A percentile compares a stretch with the other conserved stretches of the same genome.
Evolutionary conservation across 2,113 vertebrate species (phyloP).

Genomic region (Larimichthys polyactis): DNA sequence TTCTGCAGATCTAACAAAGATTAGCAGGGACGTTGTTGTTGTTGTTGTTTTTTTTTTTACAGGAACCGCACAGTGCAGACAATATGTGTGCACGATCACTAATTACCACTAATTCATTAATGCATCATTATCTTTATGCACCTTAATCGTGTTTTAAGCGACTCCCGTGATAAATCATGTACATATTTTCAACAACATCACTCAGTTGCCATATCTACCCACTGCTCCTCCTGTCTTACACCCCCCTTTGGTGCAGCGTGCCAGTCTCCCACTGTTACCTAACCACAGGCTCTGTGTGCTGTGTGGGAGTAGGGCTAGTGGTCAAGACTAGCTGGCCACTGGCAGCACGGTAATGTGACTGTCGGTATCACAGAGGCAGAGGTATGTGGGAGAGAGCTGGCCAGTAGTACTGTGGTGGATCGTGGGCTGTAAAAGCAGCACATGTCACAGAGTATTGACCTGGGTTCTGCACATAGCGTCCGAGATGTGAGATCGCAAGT

Average conservation of each 20-base stretch:
- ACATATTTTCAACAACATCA: constrained; percentile 39
- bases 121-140: not conserved
- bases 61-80: not conserved
- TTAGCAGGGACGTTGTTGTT: not conserved
- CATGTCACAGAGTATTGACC: constrained; percentile 66
- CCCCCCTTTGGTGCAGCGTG: constrained; percentile 66
- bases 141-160: not conserved
- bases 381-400: constrained; percentile 78
- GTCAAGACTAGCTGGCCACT: constrained; percentile 78
- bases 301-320: constrained; percentile 79
- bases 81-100: not conserved
- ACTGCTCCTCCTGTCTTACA: constrained; percentile 75
- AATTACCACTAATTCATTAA: not conserved
- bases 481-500: constrained; percentile 36
- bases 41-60: too few species aligned
- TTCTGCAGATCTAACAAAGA: constrained; percentile 22
- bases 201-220: constrained; percentile 68
- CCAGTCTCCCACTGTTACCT: constrained; percentile 78
- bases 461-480: constrained; percentile 30
- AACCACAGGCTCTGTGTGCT: constrained; percentile 70
- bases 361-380: constrained; percentile 66
- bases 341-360: constrained; percentile 59
- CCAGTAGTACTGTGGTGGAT: constrained; percentile 55
- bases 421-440: constrained; percentile 69
- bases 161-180: not conserved